These are phyloP conservation scores for Balearica regulorum DNA, from an alignment of 2,797 vertebrate genomes.

Conservation along the genomic window DNA sequence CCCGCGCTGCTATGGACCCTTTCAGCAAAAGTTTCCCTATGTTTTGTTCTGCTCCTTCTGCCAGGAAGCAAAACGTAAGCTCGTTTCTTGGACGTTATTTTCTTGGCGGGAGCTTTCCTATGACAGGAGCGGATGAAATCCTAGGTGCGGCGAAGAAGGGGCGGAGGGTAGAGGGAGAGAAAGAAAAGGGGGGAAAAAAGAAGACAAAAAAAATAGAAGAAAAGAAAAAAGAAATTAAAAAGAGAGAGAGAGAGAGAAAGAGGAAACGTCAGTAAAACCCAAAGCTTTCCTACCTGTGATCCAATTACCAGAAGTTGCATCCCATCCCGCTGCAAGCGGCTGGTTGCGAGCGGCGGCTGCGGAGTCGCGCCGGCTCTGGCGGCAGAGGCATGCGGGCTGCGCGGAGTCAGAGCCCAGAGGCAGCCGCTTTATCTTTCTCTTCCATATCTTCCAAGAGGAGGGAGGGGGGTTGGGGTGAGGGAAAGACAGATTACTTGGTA, in stretches of 20 bases:
- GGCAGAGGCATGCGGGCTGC: not conserved
- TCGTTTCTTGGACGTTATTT: not conserved
- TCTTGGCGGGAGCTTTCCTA: conserved; percentile 3
- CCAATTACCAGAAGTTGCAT: conserved; percentile 40
- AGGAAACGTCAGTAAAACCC: not conserved
- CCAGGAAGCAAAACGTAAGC: not conserved
- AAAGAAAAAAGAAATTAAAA: not conserved
- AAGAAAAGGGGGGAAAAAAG: not conserved
- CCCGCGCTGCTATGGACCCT: not conserved
- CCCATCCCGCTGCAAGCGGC: not conserved
- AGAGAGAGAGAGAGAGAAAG: too few relatives aligned
- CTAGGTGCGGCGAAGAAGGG: not conserved
- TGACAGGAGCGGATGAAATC: not conserved
- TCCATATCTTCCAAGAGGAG: conserved; percentile 65
- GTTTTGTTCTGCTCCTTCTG: not conserved
- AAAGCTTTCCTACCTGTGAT: conserved; percentile 55
- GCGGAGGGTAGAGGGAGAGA: not conserved
- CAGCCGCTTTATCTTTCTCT: conserved; percentile 55
- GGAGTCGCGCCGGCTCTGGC: not conserved
- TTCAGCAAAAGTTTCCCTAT: conserved; percentile 32
- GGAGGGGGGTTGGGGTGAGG: not conserved
- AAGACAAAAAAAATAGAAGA: too few relatives aligned
- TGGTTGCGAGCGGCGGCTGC: not conserved
- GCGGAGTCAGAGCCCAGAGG: conserved; percentile 33
- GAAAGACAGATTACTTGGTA: not conserved